Base-by-base conservation (phyloP, 2,797 vertebrate genomes). In the Notolepis coatsorum region DNA sequence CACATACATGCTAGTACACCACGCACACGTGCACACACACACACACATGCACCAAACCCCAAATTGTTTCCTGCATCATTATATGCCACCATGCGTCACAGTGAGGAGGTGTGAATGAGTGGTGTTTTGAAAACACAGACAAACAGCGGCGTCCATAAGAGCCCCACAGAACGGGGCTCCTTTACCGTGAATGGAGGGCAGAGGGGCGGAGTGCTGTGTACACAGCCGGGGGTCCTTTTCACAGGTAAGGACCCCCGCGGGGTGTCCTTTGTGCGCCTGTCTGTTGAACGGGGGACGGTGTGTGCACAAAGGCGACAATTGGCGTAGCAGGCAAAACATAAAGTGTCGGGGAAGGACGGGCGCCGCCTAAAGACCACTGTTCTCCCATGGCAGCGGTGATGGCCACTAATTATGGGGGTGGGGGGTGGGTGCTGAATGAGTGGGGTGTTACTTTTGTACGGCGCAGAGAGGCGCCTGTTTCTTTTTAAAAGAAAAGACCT, bases 121-220 rank as follows among this genome's bases (percentile, higher is more conserved):
- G 84, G 75, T 94, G 91, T 93, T 93, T 90, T 90, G 86, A 91
- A 93, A 93, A 93, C 88, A 77, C 39, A 92, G 78, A 91, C 88
- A 91, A 91, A 90, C 82, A 87, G 85, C 80, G 69, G 84, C 27
- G 80, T 84, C 86, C 65, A 91, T 90, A 91, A 89, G 82, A 86
- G 86, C 84, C 83, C 88, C 90, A 92, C 88, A 90, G 77, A 73
- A 82, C 60, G 80, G 84, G 82, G 81, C 78, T 81, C 80, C 91
- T 90, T 90, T 81, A 87, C 81, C 69, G 65, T 81, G 83, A 82
- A 89, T 86, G 86, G 86, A 89, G 88, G 88, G 73, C 80, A 88
- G 90, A 83, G 65, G 81, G 81, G 79, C 77, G 86, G 88, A 85
- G 88, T 85, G 73, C 53, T 81, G 85, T 82, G 80, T 73, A 76